Evolutionary conservation across 1,140 invertebrate species (phyloP), one percentile per base, ranked within the genome.

Genomic region (Brachionus plicatilis): DNA sequence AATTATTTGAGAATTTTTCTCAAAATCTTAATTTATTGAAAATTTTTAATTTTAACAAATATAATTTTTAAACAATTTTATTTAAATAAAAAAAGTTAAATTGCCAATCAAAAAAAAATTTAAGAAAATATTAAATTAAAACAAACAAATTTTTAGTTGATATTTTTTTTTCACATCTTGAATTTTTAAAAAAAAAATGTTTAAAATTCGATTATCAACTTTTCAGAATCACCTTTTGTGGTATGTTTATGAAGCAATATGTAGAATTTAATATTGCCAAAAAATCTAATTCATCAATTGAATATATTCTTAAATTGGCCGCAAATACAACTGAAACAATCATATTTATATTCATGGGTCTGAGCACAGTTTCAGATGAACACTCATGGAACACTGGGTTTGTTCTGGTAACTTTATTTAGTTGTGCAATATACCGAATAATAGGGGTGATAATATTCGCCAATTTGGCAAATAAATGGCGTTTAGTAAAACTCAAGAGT

Each of bases 211-310:
- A 9, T 37, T 27, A 68, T 17, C 37, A 41, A 6, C 9, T 75
- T 50, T 75, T 43, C 27, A 76, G 72, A 14, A 89, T 99, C 86
- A 97, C 96, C 33, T 98, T 98, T 89, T 99, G 97, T 88, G 97
- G 97, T 37, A 98, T 99, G 85, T 96, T 96, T 6, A 98, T 99
- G 95, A 97, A 98, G 89, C 98, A 99, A 88, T 99, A 99, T 89
- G 96, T 98, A 12, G 96, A 98, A 90, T 93, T 93, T 12, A 99
- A 99, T 90, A 95, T 99, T 86, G 97, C 96, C 11, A 94, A 95
- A 90, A 99, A 98, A 89, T 99, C 97, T 0, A 95, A 97, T 87
- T 98, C 96, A 3, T 98, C 96, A 3, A 94, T 99, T 72, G 98
- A 97, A 88, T 99, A 99, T 88, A 95, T 96, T 72, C 95, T 98